A percentile compares a stretch with the other conserved stretches of the same genome.
Conservation (phyloP, 2,113 vertebrate genomes). For the Sebastes schlegelii region DNA sequence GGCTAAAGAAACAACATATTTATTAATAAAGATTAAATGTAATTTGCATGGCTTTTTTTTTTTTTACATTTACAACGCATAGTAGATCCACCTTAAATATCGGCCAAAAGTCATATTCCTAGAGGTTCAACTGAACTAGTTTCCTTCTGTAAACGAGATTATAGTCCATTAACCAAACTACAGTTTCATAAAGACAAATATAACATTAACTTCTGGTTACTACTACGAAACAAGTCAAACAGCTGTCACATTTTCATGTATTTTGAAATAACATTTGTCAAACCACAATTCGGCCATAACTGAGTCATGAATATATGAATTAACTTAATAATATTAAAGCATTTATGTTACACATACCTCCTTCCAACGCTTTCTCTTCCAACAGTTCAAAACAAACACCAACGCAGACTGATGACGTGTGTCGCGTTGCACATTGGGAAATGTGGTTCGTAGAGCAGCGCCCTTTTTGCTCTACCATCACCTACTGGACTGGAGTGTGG, state of each 20-base stretch:
- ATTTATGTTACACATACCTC: conserved; percentile 4
- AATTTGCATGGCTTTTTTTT: too few species aligned
- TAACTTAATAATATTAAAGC: not conserved
- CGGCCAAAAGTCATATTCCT: not conserved
- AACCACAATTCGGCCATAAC: not conserved
- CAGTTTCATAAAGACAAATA: not conserved
- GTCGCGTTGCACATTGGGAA: conserved; percentile 42
- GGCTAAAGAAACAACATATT: too few species aligned
- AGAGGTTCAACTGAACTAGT: not conserved
- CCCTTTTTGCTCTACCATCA: too few species aligned
- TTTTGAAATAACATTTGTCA: not conserved
- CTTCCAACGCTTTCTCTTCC: conserved; percentile 28
- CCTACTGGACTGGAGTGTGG: too few species aligned
- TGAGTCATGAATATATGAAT: not conserved
- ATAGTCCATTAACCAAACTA: not conserved
- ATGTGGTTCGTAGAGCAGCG: conserved; percentile 51
- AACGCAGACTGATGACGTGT: conserved; percentile 68
- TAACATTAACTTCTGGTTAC: not conserved
- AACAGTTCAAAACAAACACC: conserved; percentile 28
- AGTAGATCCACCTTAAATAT: not conserved
- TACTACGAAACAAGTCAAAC: not conserved
- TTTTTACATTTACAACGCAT: too few species aligned
- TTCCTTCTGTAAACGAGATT: too few species aligned
- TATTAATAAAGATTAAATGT: too few species aligned
- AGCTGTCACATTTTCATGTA: not conserved